Conservation (phyloP, 2,113 vertebrate genomes). For the Stigmatopora nigra region DNA sequence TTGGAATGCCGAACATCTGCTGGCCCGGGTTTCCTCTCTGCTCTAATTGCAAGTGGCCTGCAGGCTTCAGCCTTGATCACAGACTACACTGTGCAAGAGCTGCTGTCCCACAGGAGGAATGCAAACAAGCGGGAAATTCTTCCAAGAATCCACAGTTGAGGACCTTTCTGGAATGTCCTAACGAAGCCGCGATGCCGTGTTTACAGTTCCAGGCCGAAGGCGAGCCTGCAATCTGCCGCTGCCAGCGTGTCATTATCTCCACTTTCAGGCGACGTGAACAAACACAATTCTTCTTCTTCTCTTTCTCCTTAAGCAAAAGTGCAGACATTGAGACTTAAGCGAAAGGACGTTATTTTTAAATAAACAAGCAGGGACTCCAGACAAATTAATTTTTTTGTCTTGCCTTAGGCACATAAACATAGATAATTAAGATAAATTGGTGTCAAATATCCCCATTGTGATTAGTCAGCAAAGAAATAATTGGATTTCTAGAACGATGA, state of each 20-base stretch:
- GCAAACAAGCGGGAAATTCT: constrained; percentile 55
- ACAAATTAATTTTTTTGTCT: constrained; percentile 20
- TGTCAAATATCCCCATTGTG: not conserved
- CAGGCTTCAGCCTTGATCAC: constrained; percentile 44
- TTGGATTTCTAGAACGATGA: not conserved
- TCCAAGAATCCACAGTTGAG: constrained; percentile 65
- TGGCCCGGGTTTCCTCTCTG: constrained; percentile 21
- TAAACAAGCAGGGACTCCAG: constrained; percentile 12
- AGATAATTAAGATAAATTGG: not conserved
- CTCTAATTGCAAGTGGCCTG: constrained; percentile 32
- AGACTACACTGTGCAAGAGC: constrained; percentile 41
- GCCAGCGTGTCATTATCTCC: constrained; percentile 63
- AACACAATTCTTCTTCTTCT: constrained; percentile 33
- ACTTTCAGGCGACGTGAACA: constrained; percentile 41
- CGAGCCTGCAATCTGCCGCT: constrained; percentile 63
- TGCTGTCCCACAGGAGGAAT: constrained; percentile 54
- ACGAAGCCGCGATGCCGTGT: constrained; percentile 56
- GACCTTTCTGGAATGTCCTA: constrained; percentile 68
- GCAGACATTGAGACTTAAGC: constrained; percentile 13
- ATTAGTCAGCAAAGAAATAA: not conserved
- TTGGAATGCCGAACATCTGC: constrained; percentile 43
- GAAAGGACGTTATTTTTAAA: not conserved
- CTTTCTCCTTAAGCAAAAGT: constrained; percentile 31
- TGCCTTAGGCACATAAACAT: not conserved
- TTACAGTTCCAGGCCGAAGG: constrained; percentile 63